Base-by-base conservation (phyloP, 2,888 invertebrate genomes). In the Zelleria hepariella region DNA sequence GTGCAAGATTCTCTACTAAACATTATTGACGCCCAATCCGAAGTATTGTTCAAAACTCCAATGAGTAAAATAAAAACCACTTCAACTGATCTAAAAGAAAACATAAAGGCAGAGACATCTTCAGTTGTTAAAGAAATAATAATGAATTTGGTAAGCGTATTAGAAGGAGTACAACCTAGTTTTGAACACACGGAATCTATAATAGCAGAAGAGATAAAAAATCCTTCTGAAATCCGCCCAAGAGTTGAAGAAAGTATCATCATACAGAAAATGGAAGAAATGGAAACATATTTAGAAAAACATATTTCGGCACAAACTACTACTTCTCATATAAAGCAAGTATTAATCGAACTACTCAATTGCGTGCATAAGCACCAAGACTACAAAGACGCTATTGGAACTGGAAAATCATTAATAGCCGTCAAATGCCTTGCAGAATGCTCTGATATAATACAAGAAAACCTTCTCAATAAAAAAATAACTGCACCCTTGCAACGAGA, bases 401-500 rank as follows among this genome's bases (percentile, higher is more conserved):
- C 71, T 21, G 80, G 80, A 2, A 82, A 81, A 66, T 71, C 67
- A 1, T 68, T 86, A 20, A 80, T 87, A 32, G 59, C 84, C 58
- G 61, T 84, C 0, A 82, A 85, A 71, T 83, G 80, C 67, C 64
- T 87, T 25, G 74, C 80, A 57, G 82, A 85, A 63, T 86, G 84
- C 66, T 72, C 71, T 5, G 71, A 75, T 60, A 68, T 82, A 21
- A 61, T 86, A 51, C 73, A 74, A 66, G 68, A 74, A 60, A 67
- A 65, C 24, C 56, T 72, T 56, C 59, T 68, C 23, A 63, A 66
- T 59, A 62, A 63, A 2, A 67, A 68, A 59, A 27, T 61, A 5
- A 61, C 62, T 20, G 65, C 66, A 63, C 59, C 65, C 21, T 65
- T 69, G 60, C 60, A 75, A 61, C 72, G 73, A 27, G 66, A 67